Evolutionary conservation across 2,888 invertebrate genomes (phyloP).

Genomic region (Epistrophe grossulariae): DNA sequence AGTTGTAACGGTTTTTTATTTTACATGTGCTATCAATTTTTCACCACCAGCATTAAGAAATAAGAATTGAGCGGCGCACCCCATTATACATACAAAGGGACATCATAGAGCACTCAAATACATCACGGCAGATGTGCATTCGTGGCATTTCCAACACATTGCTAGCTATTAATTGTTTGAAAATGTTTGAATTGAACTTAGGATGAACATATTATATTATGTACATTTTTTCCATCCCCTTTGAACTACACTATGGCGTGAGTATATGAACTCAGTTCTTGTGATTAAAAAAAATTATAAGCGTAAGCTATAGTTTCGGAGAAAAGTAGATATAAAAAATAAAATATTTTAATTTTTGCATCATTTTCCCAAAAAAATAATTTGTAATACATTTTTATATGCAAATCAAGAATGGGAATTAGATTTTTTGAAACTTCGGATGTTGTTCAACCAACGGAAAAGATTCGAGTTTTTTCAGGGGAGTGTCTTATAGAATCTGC

Average conservation of each 20-base stretch:
- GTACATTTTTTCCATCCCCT: background rate
- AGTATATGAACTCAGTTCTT: background rate
- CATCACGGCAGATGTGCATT: constrained; percentile 19
- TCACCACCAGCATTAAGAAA: background rate
- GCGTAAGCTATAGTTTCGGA: background rate
- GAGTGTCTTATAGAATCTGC: no score
- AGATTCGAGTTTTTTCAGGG: no score
- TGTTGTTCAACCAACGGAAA: no score
- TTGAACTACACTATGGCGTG: no score
- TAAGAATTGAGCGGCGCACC: background rate
- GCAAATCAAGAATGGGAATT: no score
- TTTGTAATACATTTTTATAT: no score
- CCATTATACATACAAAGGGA: background rate
- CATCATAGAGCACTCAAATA: background rate
- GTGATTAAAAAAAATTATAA: background rate
- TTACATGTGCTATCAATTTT: background rate
- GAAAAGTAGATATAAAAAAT: no score
- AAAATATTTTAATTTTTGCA: no score
- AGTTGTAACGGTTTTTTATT: constrained; percentile 32
- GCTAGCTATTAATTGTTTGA: background rate
- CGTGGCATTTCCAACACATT: constrained; percentile 7
- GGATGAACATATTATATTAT: background rate
- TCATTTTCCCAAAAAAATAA: no score
- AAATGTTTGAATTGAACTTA: background rate
- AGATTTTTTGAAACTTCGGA: no score